Evolutionary conservation across 1,140 invertebrate genomes (phyloP).

Genomic region (Popillia japonica): DNA sequence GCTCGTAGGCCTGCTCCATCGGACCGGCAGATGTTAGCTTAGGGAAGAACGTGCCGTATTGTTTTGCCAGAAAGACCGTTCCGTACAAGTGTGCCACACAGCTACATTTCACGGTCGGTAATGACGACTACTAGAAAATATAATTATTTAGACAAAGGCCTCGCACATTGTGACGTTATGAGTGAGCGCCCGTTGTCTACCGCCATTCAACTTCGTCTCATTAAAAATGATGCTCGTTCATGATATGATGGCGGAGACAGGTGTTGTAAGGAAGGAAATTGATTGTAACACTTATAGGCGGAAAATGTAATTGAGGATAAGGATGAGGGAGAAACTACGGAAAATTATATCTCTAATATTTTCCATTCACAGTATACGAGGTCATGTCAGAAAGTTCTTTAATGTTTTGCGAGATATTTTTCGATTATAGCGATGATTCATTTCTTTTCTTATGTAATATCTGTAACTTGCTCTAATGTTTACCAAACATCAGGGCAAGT

Average conservation of each 20-base stretch:
- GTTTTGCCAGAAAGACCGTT: constrained; percentile 16
- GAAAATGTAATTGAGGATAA: background rate
- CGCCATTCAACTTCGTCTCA: background rate
- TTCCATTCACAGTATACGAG: too few relatives aligned
- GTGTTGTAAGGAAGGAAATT: background rate
- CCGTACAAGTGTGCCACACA: background rate
- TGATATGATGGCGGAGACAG: background rate
- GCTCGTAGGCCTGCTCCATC: background rate
- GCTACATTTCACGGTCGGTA: constrained; percentile 1
- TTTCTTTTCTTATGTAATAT: too few relatives aligned
- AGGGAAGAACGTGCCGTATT: constrained; percentile 22
- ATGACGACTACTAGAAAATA: constrained; percentile 24
- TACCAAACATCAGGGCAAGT: too few relatives aligned
- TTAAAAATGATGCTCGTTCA: constrained; percentile 5
- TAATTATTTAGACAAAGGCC: constrained; percentile 26
- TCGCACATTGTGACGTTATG: background rate
- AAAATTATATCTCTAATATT: background rate
- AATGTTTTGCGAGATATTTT: too few relatives aligned
- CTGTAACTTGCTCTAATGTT: too few relatives aligned
- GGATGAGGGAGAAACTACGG: background rate
- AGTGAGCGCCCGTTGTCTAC: background rate
- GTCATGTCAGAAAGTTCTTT: too few relatives aligned
- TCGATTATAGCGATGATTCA: too few relatives aligned
- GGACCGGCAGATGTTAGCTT: constrained; percentile 28
- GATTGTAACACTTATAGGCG: background rate